Conservation (phyloP, 2,113 vertebrate species). For the Stigmatopora nigra region DNA sequence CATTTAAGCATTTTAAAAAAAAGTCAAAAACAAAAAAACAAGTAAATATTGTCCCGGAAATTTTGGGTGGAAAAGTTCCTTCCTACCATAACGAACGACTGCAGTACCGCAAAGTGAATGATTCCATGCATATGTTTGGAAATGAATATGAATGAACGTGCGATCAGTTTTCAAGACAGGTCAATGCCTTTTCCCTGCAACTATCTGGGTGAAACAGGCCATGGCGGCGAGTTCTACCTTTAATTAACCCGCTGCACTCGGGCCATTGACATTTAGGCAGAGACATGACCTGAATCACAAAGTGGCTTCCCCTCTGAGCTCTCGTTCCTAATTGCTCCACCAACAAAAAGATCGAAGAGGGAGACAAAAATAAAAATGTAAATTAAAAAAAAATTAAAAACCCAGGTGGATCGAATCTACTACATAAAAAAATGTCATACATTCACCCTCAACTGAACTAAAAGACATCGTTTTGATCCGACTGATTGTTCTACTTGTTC, state of each 20-base stretch:
- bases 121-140: constrained; percentile 4
- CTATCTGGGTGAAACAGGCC: constrained; percentile 22
- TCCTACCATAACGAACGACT: constrained; percentile 9
- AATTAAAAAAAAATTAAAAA: background rate
- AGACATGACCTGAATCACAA: constrained; percentile 40
- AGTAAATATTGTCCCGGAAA: background rate
- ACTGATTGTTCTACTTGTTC: constrained; percentile 10
- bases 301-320: constrained; percentile 23
- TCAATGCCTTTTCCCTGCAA: constrained; percentile 1
- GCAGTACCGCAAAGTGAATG: constrained; percentile 4
- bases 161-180: constrained; percentile 27
- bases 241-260: constrained; percentile 52
- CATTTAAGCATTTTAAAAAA: too few relatives aligned
- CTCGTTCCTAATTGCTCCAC: constrained; percentile 41
- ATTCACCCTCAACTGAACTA: background rate
- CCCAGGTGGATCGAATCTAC: background rate
- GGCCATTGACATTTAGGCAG: constrained; percentile 52
- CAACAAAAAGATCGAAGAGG: constrained; percentile 2
- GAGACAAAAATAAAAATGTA: background rate
- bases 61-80: background rate
- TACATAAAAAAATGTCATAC: background rate
- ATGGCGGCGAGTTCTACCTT: constrained; percentile 29
- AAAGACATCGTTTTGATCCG: background rate
- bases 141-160: background rate
- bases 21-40: too few relatives aligned